Percentiles rank a stretch among this genome's conserved stretches.
These are phyloP conservation scores for Drosophila kurseongensis DNA, from an alignment of 1,140 invertebrate species.

Conservation along the genomic window DNA sequence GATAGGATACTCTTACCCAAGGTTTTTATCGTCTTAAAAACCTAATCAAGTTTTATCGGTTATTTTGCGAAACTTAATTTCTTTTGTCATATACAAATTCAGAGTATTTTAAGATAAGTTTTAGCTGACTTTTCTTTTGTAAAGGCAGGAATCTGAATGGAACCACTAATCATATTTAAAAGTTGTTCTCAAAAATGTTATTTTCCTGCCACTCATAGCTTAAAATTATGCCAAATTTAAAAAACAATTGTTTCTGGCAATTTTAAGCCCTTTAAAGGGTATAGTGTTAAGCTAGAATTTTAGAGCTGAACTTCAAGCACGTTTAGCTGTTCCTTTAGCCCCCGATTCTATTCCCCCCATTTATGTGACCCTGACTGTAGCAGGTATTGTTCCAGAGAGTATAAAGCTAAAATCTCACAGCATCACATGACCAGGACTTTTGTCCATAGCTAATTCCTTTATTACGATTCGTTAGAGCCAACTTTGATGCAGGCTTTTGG, in stretches of 20 bases:
- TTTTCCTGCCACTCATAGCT: no score
- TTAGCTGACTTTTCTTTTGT: no score
- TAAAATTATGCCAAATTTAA: no score
- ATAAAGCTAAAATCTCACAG: not conserved
- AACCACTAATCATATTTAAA: no score
- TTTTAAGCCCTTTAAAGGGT: not conserved
- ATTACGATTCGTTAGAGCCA: slow-evolving; percentile 71
- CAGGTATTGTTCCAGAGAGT: slow-evolving; percentile 1
- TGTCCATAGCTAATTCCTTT: slow-evolving; percentile 61
- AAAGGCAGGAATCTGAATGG: no score
- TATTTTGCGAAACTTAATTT: not conserved
- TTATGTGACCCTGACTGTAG: slow-evolving; percentile 2
- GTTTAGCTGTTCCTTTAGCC: not conserved
- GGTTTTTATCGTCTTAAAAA: no score
- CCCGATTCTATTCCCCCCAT: not conserved
- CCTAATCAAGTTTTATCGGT: not conserved
- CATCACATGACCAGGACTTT: slow-evolving; percentile 15
- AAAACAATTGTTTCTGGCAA: no score
- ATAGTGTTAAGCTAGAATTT: not conserved
- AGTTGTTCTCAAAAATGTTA: no score
- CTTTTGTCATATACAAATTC: no score
- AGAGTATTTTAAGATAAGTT: no score
- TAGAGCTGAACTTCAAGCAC: not conserved
- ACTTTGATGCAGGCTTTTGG: slow-evolving; percentile 28
- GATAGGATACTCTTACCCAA: slow-evolving; percentile 1